Evolutionary conservation across 2,113 vertebrate species (phyloP).

Genomic region (Ailurus styani): DNA sequence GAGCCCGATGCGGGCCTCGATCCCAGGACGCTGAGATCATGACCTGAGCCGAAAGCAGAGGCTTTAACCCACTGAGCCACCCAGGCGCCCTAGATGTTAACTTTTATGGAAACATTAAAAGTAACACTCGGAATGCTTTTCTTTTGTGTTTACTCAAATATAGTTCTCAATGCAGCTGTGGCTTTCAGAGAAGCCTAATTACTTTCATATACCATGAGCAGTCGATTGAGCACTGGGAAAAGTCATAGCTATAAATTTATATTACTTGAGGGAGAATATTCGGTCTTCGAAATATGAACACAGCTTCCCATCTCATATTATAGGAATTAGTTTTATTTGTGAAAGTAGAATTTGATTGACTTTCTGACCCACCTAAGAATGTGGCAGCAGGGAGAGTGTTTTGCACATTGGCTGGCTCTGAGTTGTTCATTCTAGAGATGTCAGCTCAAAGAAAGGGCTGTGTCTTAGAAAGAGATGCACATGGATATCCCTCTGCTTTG

Average conservation of each 20-base stretch:
- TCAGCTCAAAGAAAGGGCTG: background rate
- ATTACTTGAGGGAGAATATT: slow-evolving; percentile 62
- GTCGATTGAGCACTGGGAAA: slow-evolving; percentile 55
- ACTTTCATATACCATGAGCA: slow-evolving; percentile 47
- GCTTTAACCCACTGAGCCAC: too few species aligned
- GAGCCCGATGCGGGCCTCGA: too few species aligned
- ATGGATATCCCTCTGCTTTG: background rate
- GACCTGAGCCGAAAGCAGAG: too few species aligned
- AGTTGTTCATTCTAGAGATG: slow-evolving; percentile 35
- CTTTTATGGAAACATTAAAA: slow-evolving; percentile 44
- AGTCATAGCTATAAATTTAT: slow-evolving; percentile 62
- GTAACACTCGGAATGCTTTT: background rate
- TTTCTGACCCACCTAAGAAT: slow-evolving; percentile 36
- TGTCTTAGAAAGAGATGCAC: background rate
- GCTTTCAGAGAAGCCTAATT: slow-evolving; percentile 58
- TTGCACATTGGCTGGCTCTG: background rate
- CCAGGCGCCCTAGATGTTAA: slow-evolving; percentile 51
- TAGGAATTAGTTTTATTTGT: slow-evolving; percentile 59
- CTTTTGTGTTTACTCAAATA: slow-evolving; percentile 57
- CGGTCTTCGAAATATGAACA: slow-evolving; percentile 61
- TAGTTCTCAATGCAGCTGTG: slow-evolving; percentile 1
- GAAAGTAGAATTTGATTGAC: slow-evolving; percentile 50
- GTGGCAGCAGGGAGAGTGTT: background rate
- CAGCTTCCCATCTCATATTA: slow-evolving; percentile 28
- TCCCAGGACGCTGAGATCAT: too few species aligned